A percentile compares a stretch with the other conserved stretches of the same genome.
Evolutionary conservation across 2,797 vertebrate genomes (phyloP).

Genomic region (Crenuchus spilurus): DNA sequence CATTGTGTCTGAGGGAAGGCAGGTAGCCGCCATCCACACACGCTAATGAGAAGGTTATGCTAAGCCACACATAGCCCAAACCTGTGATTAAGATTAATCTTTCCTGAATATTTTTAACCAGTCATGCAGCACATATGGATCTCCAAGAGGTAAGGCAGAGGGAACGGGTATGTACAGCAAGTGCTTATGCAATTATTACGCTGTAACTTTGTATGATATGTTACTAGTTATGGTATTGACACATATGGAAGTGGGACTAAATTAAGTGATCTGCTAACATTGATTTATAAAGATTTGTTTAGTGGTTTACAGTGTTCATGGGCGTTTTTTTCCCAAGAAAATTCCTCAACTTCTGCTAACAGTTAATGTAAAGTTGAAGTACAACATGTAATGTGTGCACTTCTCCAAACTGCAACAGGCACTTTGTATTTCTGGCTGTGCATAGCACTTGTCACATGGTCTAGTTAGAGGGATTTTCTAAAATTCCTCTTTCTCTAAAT

Average conservation of each 20-base stretch:
- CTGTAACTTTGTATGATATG: conserved; percentile 35
- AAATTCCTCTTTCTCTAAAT: conserved; percentile 12
- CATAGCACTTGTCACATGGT: conserved; percentile 4
- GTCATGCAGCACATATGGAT: conserved; percentile 37
- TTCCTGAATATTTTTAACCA: conserved; percentile 62
- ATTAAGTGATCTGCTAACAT: conserved; percentile 27
- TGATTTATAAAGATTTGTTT: neutral
- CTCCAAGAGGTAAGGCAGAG: conserved; percentile 33
- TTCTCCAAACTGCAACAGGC: conserved; percentile 2
- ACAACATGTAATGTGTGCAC: conserved; percentile 5
- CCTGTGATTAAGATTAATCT: conserved; percentile 85
- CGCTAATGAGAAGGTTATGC: conserved; percentile 84
- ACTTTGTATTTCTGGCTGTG: neutral
- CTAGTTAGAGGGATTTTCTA: conserved; percentile 18
- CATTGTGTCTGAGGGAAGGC: conserved; percentile 66
- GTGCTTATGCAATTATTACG: conserved; percentile 44
- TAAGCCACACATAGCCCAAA: conserved; percentile 79
- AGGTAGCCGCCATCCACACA: conserved; percentile 61
- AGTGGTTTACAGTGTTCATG: neutral
- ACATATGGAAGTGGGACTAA: conserved; percentile 34
- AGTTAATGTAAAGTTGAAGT: conserved; percentile 39
- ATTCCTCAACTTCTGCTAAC: conserved; percentile 23
- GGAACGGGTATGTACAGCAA: conserved; percentile 35
- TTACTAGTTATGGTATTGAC: conserved; percentile 29
- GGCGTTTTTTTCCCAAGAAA: neutral